Evolutionary conservation across 2,888 invertebrate genomes (phyloP), one percentile per base, ranked within the genome.

Genomic region (Temnothorax unifasciatus): DNA sequence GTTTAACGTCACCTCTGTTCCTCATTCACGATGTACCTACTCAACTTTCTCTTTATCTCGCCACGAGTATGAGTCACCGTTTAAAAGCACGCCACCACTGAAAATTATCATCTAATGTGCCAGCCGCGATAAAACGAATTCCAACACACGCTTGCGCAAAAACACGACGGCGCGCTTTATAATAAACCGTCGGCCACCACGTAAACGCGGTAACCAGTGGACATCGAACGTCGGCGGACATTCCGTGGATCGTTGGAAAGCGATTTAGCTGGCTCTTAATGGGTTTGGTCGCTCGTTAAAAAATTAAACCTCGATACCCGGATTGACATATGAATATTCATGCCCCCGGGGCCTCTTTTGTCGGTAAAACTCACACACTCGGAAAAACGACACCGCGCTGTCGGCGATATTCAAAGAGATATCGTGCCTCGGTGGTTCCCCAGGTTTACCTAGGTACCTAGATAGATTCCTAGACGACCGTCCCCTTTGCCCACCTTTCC

Each of bases 251-350:
- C 29, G 25, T 9, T 29, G 69, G 29, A 44, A n/a, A 44, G 77
- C 52, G 29, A 29, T 41, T 68, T 18, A 86, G 61, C 84, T 44
- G 75, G 52, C 18, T 66, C 57, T 50, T 29, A 77, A 66, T 69
- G 61, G 81, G 75, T 73, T 69, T 69, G 90, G 83, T 87, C 82
- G 82, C 83, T 89, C 89, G 86, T 71, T 86, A 68, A 87, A 86
- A 90, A 91, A 91, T 89, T 89, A 90, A 89, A 86, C 59, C 71
- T 82, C 75, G 86, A 87, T 86, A 85, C 79, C 85, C 85, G 59
- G 79, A 86, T 86, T 69, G 89, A 82, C 61, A 63, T 90, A 91
- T 92, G 92, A 92, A 92, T 92, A 92, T 92, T 92, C 92, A 92
- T 90, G 85, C 50, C 34, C 34, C 34, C 47, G 47, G 47, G 34